Percentiles rank a stretch among this genome's conserved stretches.
Evolutionary conservation across 1,140 invertebrate species (phyloP).

Genomic region (Megathymus violae): DNA sequence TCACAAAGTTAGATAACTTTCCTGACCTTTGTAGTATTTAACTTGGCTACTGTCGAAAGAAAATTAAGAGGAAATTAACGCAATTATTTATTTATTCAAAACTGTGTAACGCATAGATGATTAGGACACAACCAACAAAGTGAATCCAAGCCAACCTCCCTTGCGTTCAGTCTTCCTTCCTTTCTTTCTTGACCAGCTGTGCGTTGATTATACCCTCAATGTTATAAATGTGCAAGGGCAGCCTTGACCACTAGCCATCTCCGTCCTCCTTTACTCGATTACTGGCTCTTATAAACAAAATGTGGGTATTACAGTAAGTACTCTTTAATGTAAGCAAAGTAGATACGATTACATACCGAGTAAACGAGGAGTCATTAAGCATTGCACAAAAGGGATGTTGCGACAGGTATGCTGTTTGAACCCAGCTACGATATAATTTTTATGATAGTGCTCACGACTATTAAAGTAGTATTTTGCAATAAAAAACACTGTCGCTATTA

Average conservation of each 20-base stretch:
- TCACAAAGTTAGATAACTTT: constrained; percentile 59
- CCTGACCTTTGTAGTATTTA: constrained; percentile 56
- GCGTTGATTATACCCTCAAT: too few relatives aligned
- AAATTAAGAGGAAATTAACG: constrained; percentile 29
- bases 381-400: not conserved
- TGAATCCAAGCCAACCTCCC: too few relatives aligned
- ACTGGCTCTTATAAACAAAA: not conserved
- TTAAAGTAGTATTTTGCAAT: not conserved
- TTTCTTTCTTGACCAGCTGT: not conserved
- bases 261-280: not conserved
- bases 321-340: not conserved
- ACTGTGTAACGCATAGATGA: constrained; percentile 21
- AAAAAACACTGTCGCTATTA: not conserved
- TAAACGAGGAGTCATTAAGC: constrained; percentile 1
- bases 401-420: not conserved
- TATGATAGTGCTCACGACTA: not conserved
- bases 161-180: not conserved
- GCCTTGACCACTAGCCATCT: too few relatives aligned
- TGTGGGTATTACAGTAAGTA: not conserved
- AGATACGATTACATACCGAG: not conserved
- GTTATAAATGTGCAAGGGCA: too few relatives aligned
- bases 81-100: constrained; percentile 19
- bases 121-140: too few relatives aligned
- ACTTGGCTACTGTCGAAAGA: constrained; percentile 31
- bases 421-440: not conserved